Base-by-base conservation (phyloP, 2,888 invertebrate species). In the Metopia argyrocephala region DNA sequence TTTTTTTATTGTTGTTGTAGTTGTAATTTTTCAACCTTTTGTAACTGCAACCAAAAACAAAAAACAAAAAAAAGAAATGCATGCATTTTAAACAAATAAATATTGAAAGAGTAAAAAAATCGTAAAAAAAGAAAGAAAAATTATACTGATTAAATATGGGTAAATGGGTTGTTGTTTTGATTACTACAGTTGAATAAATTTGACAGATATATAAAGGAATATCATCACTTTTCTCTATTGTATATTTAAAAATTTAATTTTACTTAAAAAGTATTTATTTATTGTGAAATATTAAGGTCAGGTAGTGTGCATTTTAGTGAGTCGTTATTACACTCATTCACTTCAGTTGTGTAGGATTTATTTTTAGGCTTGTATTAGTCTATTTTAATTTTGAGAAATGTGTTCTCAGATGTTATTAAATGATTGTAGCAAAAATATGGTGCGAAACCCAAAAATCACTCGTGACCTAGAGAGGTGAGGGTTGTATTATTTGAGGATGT, bases 141-240 rank as follows among this genome's bases (percentile, higher is more conserved):
- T 38, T 9, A 38, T 27, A 18, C 23, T n/a, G 50, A 48, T 50
- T 54, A 71, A 66, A 78, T 80, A 64, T 76, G 80, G 71, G 73
- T 80, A 73, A 80, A 73, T 80, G 18, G 64, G 71, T 62, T 62
- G 64, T 50, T 66, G 71, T 66, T 62, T 76, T 68, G 48, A 71
- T 73, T 68, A 73, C 23, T 28, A 46, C 31, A 54, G 25, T 76
- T 62, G 23, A 45, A 25, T 20, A 45, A 9, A 15, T 23, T 12
- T 18, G 18, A 3, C 61, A 75, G 61, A 18, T 3, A 18, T 52
- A 15, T 27, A n/a, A 59, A 9, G 21, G 52, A 59, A 23, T 54
- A 28, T 28, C 68, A 52, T 64, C 46, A 21, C 46, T 54, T 6
- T 12, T 57, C 18, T 21, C n/a, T n/a, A n/a, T n/a, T n/a, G n/a